A percentile compares a stretch with the other conserved stretches of the same genome.
phyloP scores from a whole-genome alignment of 2,113 vertebrate genomes.

The Beaufortia kweichowensis region DNA sequence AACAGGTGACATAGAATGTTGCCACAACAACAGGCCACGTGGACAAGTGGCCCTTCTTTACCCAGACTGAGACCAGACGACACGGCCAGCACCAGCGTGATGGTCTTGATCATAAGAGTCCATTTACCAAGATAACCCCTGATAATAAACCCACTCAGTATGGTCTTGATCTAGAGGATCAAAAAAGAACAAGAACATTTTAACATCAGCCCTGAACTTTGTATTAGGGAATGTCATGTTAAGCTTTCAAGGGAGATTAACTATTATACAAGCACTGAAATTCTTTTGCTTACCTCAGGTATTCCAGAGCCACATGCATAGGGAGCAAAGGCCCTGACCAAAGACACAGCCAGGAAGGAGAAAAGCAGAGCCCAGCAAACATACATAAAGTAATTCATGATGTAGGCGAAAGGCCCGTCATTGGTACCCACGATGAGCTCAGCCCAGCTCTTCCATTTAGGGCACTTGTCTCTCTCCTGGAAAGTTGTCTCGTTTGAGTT shows the following conservation, averaged over 20 bases:
- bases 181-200: background rate
- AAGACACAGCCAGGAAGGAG: conserved; percentile 81
- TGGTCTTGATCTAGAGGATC: conserved; percentile 83
- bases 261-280: background rate
- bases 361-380: conserved; percentile 83
- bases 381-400: conserved; percentile 83
- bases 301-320: conserved; percentile 88
- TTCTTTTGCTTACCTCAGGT: conserved; percentile 77
- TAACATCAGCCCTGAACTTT: background rate
- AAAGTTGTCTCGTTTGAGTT: conserved; percentile 78
- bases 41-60: conserved; percentile 86
- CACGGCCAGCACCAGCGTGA: conserved; percentile 84
- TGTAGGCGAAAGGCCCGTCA: conserved; percentile 79
- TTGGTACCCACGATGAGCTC: conserved; percentile 77
- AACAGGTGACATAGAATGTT: conserved; percentile 87
- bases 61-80: conserved; percentile 87
- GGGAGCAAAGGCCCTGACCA: conserved; percentile 84
- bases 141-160: conserved; percentile 89
- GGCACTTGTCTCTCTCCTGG: conserved; percentile 81
- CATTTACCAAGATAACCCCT: conserved; percentile 88
- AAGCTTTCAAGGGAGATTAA: background rate
- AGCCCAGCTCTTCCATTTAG: conserved; percentile 85
- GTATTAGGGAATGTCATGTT: background rate
- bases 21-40: conserved; percentile 86
- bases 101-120: conserved; percentile 86